A percentile compares a stretch with the other conserved stretches of the same genome.
phyloP scores from a whole-genome alignment of 2,888 invertebrate genomes.

The Drosophila austrosaltans region DNA sequence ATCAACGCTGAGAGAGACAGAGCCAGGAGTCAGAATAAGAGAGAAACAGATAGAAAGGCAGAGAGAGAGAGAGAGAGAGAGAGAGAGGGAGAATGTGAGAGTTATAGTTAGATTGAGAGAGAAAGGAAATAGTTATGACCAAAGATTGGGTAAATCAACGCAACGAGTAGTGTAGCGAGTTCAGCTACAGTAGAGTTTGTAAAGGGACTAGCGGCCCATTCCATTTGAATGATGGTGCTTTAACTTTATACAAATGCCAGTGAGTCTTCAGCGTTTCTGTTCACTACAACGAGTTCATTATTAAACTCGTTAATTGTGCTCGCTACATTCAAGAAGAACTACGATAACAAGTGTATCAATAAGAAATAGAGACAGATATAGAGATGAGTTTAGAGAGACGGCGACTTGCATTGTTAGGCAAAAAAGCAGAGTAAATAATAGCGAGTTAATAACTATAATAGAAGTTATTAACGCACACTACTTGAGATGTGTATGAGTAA shows the following conservation, averaged over 20 bases:
- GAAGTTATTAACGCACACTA: constrained; percentile 3
- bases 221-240: constrained; percentile 15
- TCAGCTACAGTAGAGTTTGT: neutral
- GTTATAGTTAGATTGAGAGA: constrained; percentile 22
- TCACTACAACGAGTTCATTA: constrained; percentile 1
- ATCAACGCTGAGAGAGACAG: constrained; percentile 56
- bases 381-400: neutral
- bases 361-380: constrained; percentile 1
- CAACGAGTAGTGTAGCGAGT: constrained; percentile 2
- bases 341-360: constrained; percentile 28
- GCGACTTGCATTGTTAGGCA: constrained; percentile 6
- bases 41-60: neutral
- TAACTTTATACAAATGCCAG: constrained; percentile 14
- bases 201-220: neutral
- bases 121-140: constrained; percentile 43
- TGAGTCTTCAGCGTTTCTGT: neutral
- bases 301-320: constrained; percentile 8
- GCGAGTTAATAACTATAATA: neutral
- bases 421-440: neutral
- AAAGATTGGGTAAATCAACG: constrained; percentile 16
- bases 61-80: constrained; percentile 12
- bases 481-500: neutral
- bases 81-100: constrained; percentile 14
- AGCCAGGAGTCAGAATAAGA: constrained; percentile 30
- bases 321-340: constrained; percentile 19